These are phyloP conservation scores for Lepus timidus DNA, from an alignment of 2,113 vertebrate species.

Conservation along the genomic window DNA sequence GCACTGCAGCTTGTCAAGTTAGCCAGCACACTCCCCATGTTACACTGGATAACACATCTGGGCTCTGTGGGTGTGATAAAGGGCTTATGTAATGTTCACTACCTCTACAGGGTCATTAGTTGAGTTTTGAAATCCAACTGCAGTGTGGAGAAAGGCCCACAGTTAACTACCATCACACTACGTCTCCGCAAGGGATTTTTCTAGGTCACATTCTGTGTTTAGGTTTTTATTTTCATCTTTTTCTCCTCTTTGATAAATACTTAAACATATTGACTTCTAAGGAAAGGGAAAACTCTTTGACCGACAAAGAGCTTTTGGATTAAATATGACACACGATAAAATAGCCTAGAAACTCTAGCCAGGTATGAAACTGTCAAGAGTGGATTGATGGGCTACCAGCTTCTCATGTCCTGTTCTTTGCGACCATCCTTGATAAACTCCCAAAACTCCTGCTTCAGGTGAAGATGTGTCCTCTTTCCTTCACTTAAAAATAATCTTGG, in stretches of 20 bases:
- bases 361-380: neutral
- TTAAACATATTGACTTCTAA: conserved; percentile 45
- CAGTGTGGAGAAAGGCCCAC: neutral
- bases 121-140: conserved; percentile 39
- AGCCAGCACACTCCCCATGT: neutral
- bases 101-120: conserved; percentile 30
- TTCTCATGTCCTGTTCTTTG: neutral
- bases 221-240: neutral
- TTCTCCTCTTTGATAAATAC: conserved; percentile 35
- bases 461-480: neutral
- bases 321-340: neutral
- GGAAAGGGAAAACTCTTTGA: neutral
- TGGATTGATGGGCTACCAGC: neutral
- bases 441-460: neutral
- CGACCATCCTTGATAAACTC: neutral
- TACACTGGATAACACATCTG: neutral
- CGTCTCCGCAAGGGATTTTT: neutral
- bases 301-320: neutral
- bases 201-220: neutral
- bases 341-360: neutral
- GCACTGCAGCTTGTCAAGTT: neutral
- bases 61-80: neutral
- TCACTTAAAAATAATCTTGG: conserved; percentile 6
- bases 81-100: neutral
- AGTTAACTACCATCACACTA: neutral